Conservation (phyloP, 2,113 vertebrate species). For the Eclectus roratus region DNA sequence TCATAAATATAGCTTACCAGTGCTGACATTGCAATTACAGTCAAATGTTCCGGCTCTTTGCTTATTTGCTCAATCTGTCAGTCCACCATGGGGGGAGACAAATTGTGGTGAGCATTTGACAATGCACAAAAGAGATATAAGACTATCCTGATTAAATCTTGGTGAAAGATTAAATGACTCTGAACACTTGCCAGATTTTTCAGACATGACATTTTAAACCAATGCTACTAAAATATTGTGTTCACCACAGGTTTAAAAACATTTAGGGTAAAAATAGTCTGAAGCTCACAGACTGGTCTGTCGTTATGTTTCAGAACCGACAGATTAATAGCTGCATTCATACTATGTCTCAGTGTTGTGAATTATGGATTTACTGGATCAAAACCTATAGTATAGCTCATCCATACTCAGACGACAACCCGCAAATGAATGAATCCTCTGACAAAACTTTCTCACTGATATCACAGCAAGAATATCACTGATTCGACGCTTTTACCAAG, state of each 20-base stretch:
- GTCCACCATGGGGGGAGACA: slow-evolving; percentile 61
- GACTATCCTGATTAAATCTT: slow-evolving; percentile 74
- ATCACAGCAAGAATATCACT: background rate
- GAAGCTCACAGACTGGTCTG: background rate
- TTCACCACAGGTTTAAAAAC: slow-evolving; percentile 21
- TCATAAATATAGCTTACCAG: slow-evolving; percentile 77
- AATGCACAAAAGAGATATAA: slow-evolving; percentile 77
- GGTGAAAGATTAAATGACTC: slow-evolving; percentile 74
- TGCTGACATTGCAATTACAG: slow-evolving; percentile 76
- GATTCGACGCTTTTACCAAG: background rate
- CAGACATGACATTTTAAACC: slow-evolving; percentile 59
- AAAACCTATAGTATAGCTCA: background rate
- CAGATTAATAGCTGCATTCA: background rate
- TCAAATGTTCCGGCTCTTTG: slow-evolving; percentile 69
- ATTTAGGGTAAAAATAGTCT: background rate
- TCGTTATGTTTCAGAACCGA: background rate
- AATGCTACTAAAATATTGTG: slow-evolving; percentile 40
- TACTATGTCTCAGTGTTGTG: background rate
- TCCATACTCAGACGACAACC: background rate
- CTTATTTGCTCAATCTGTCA: slow-evolving; percentile 73
- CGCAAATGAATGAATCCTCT: background rate
- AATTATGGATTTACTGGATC: background rate
- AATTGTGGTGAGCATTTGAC: slow-evolving; percentile 71
- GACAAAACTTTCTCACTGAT: background rate
- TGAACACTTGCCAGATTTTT: slow-evolving; percentile 69